Evolutionary conservation across 2,113 vertebrate genomes (phyloP).

Genomic region (Heterochromis multidens): DNA sequence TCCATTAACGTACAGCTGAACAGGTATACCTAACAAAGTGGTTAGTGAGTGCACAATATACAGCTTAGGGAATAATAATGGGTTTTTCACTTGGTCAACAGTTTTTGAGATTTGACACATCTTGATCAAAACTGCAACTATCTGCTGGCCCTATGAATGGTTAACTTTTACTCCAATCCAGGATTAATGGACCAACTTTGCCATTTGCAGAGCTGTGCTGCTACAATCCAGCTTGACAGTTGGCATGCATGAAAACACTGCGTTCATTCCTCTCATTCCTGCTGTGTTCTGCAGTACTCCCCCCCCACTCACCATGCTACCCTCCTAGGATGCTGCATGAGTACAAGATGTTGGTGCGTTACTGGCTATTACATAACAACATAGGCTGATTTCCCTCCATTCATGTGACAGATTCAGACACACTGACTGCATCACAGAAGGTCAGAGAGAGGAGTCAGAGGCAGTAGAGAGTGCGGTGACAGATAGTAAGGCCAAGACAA

Average conservation of each 20-base stretch:
- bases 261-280: constrained; percentile 16
- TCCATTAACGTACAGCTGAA: neutral
- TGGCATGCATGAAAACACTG: neutral
- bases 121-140: neutral
- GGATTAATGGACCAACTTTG: neutral
- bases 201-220: neutral
- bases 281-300: neutral
- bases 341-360: constrained; percentile 45
- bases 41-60: neutral
- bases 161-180: neutral
- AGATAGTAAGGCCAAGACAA: neutral
- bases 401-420: constrained; percentile 54
- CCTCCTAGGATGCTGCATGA: constrained; percentile 43
- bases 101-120: neutral
- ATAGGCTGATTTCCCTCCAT: constrained; percentile 31
- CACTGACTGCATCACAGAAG: constrained; percentile 30
- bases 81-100: neutral
- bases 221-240: neutral
- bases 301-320: neutral
- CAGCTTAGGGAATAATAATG: neutral
- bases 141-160: neutral
- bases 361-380: constrained; percentile 60
- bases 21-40: neutral
- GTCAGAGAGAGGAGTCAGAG: neutral
- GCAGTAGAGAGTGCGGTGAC: neutral